phyloP scores from a whole-genome alignment of 2,888 invertebrate species.

The Epinotia bilunana region DNA sequence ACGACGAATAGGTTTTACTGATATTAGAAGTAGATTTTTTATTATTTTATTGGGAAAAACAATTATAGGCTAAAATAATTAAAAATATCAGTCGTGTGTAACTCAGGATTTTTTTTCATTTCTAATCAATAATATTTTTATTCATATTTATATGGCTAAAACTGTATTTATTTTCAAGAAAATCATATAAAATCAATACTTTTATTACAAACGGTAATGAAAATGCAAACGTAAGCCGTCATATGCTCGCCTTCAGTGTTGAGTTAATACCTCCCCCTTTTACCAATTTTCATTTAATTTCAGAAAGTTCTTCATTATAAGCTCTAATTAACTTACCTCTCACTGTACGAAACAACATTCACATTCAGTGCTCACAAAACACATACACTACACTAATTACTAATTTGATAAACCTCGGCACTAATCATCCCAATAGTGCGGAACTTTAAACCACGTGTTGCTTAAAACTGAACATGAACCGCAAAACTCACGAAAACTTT shows the following conservation, averaged over 20 bases:
- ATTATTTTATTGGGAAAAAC: too few species aligned
- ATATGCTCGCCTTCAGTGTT: too few species aligned
- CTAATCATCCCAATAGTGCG: slow-evolving; percentile 66
- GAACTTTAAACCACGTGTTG: slow-evolving; percentile 75
- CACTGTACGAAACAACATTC: slow-evolving; percentile 55
- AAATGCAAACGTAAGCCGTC: too few species aligned
- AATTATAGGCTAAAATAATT: too few species aligned
- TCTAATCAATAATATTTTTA: not conserved
- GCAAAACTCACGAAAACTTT: slow-evolving; percentile 46
- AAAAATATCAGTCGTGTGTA: too few species aligned
- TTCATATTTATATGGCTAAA: not conserved
- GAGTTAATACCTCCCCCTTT: too few species aligned
- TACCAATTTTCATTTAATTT: not conserved
- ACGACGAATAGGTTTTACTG: too few species aligned
- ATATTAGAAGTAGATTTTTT: too few species aligned
- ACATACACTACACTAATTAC: slow-evolving; percentile 56
- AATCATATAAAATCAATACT: too few species aligned
- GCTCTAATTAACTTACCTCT: slow-evolving; percentile 49
- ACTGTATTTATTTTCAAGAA: too few species aligned
- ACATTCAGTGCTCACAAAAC: slow-evolving; percentile 58
- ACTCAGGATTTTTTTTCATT: too few species aligned
- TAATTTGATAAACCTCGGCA: slow-evolving; percentile 53
- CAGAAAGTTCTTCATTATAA: slow-evolving; percentile 19
- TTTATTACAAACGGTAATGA: too few species aligned
- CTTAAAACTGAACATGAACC: slow-evolving; percentile 50